Evolutionary conservation across 2,888 invertebrate genomes (phyloP).

Genomic region (Pachydiplax longipennis): DNA sequence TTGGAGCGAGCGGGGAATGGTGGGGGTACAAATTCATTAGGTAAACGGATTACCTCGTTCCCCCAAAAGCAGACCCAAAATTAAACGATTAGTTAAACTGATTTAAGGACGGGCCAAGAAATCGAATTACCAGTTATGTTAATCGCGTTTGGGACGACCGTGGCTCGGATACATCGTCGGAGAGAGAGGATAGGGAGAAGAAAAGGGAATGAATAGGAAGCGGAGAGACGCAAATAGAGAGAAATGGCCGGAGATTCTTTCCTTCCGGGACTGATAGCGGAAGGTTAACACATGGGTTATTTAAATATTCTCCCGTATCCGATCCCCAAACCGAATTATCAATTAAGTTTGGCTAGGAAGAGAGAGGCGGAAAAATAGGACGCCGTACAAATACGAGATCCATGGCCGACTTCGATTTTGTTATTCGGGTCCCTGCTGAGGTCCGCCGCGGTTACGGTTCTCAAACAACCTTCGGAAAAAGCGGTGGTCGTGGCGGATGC

Average conservation of each 20-base stretch:
- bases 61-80: slow-evolving; percentile 52
- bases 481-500: background rate
- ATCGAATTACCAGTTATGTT: slow-evolving; percentile 62
- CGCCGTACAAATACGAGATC: background rate
- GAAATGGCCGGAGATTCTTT: background rate
- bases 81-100: slow-evolving; percentile 63
- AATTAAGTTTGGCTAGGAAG: background rate
- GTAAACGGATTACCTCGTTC: slow-evolving; percentile 43
- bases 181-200: background rate
- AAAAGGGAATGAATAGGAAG: background rate
- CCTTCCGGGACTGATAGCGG: background rate
- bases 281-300: slow-evolving; percentile 35
- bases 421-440: slow-evolving; percentile 12
- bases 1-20: background rate
- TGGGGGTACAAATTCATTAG: slow-evolving; percentile 38
- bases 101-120: slow-evolving; percentile 63
- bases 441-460: slow-evolving; percentile 1
- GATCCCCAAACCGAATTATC: slow-evolving; percentile 10
- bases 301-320: slow-evolving; percentile 28
- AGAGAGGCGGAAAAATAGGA: background rate
- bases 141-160: slow-evolving; percentile 58
- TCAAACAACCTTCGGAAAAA: background rate
- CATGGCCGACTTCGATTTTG: background rate
- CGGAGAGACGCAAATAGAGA: background rate
- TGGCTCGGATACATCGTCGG: slow-evolving; percentile 25